phyloP scores from a whole-genome alignment of 2,797 vertebrate genomes.

The Cynodonichthys magdalenae region DNA sequence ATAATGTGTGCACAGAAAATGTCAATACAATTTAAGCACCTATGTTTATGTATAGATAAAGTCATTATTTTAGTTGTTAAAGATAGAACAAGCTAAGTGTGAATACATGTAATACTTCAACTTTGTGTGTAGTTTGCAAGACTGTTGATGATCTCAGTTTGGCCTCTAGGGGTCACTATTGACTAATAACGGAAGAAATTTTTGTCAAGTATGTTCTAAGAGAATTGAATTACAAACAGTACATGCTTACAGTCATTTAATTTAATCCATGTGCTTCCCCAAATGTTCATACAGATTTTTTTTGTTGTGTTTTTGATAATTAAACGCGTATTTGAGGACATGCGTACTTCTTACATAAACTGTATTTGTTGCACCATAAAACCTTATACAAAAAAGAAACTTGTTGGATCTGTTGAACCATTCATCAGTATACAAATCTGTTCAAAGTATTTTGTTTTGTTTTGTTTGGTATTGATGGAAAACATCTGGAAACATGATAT shows the following conservation, averaged over 20 bases:
- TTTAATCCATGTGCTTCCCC: conserved; percentile 19
- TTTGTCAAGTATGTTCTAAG: background rate
- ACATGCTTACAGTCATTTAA: conserved; percentile 30
- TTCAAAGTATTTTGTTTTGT: too few relatives aligned
- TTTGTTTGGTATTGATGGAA: too few relatives aligned
- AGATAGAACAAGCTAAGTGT: background rate
- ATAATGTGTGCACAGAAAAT: conserved; percentile 3
- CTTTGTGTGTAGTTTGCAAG: too few relatives aligned
- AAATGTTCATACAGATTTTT: background rate
- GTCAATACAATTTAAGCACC: background rate
- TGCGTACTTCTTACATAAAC: background rate
- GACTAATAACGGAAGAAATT: conserved; percentile 18
- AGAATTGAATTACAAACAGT: conserved; percentile 32
- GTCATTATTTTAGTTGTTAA: background rate
- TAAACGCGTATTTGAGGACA: too few relatives aligned
- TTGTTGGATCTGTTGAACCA: too few relatives aligned
- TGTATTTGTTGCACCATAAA: background rate
- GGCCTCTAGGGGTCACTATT: conserved; percentile 62
- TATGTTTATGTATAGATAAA: background rate
- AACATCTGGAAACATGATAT: too few relatives aligned
- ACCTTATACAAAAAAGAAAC: background rate
- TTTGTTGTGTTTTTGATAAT: background rate
- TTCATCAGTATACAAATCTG: too few relatives aligned
- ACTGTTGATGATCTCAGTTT: background rate
- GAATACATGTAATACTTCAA: too few relatives aligned